phyloP scores from a whole-genome alignment of 1,140 invertebrate genomes.

The Ladona fulva region DNA sequence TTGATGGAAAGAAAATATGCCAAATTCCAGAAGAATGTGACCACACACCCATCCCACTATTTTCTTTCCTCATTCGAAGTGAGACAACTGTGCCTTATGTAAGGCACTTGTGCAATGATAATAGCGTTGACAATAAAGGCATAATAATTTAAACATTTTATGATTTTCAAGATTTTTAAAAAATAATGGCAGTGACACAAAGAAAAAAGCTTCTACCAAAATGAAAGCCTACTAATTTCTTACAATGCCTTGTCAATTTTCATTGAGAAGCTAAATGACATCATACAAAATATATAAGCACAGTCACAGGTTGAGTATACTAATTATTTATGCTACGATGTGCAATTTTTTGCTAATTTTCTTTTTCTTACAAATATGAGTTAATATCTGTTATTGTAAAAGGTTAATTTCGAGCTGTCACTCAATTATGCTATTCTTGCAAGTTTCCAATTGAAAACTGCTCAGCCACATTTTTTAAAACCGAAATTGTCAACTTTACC shows the following conservation, averaged over 20 bases:
- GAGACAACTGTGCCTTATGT: slow-evolving; percentile 22
- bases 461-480: background rate
- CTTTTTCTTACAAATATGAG: background rate
- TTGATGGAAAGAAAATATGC: slow-evolving; percentile 5
- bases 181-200: slow-evolving; percentile 14
- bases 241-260: background rate
- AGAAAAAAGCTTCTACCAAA: slow-evolving; percentile 13
- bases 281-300: slow-evolving; percentile 8
- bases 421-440: background rate
- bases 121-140: slow-evolving; percentile 17
- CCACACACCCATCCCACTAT: background rate
- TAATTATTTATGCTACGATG: background rate
- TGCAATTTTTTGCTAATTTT: background rate
- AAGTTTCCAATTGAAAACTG: background rate
- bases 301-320: background rate
- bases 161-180: slow-evolving; percentile 12
- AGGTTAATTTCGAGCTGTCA: background rate
- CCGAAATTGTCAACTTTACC: background rate
- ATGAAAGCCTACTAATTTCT: slow-evolving; percentile 15
- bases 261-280: background rate
- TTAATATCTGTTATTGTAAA: background rate
- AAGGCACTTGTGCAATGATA: slow-evolving; percentile 23
- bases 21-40: background rate
- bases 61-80: slow-evolving; percentile 12
- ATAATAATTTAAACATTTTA: slow-evolving; percentile 17